Evolutionary conservation across 2,113 vertebrate genomes (phyloP).

Genomic region (Cisticola juncidis): DNA sequence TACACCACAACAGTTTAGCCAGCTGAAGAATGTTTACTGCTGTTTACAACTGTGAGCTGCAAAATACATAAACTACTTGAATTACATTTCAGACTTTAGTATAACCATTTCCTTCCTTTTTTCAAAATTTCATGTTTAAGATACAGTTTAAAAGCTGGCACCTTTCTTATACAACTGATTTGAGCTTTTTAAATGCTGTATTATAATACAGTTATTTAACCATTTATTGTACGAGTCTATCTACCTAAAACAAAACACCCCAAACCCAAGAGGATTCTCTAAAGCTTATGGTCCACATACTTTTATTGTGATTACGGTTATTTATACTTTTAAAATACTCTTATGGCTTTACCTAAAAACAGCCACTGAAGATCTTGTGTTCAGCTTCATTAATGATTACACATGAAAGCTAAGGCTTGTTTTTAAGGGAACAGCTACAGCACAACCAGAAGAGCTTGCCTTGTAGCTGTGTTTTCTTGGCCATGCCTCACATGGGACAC

Average conservation of each 20-base stretch:
- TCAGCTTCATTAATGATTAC: neutral
- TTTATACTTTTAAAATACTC: neutral
- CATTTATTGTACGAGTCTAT: neutral
- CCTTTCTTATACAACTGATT: neutral
- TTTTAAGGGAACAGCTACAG: neutral
- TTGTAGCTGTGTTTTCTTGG: slow-evolving; percentile 1
- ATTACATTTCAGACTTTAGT: neutral
- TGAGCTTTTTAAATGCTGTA: neutral
- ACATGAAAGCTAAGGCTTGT: neutral
- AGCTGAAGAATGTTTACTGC: neutral
- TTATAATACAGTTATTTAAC: neutral
- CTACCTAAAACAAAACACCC: neutral
- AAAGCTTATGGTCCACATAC: neutral
- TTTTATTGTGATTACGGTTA: neutral
- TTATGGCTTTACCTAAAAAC: neutral
- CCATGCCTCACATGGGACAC: slow-evolving; percentile 51
- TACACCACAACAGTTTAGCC: neutral
- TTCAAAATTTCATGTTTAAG: neutral
- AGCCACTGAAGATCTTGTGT: no score
- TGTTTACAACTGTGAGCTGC: neutral
- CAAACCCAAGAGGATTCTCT: neutral
- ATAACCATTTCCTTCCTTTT: neutral
- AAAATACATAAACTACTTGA: neutral
- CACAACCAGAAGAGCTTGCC: neutral
- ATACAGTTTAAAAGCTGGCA: neutral